phyloP scores from a whole-genome alignment of 2,797 vertebrate species.

The Nannoperca obscura region DNA sequence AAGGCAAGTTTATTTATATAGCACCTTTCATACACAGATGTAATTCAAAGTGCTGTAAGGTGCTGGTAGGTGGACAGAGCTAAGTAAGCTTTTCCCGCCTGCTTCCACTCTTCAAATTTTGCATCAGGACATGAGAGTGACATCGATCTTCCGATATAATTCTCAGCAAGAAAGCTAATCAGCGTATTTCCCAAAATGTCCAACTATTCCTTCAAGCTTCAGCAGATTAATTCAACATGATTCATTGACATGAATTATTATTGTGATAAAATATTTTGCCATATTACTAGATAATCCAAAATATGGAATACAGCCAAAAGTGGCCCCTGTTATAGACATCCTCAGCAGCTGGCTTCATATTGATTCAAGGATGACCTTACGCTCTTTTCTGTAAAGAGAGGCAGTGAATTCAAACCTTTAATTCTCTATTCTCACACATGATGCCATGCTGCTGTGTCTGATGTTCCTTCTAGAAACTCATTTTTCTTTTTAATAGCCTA shows the following conservation, averaged over 20 bases:
- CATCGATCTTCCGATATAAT: neutral
- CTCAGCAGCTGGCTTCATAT: neutral
- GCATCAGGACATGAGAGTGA: no score
- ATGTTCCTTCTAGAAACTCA: conserved; percentile 6
- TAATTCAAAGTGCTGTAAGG: no score
- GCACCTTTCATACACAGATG: no score
- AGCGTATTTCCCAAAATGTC: neutral
- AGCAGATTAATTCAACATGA: neutral
- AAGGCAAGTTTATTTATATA: no score
- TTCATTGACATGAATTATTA: neutral
- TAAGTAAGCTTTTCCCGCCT: no score
- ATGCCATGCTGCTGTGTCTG: conserved; percentile 31
- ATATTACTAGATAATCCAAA: neutral
- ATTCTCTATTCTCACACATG: conserved; percentile 16
- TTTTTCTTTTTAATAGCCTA: conserved; percentile 32
- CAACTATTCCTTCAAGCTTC: neutral
- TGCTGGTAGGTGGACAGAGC: no score
- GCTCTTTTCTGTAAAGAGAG: neutral
- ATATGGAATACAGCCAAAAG: neutral
- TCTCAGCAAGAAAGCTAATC: neutral
- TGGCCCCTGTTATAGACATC: neutral
- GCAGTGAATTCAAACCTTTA: conserved; percentile 17
- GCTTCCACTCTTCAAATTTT: no score
- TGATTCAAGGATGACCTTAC: neutral
- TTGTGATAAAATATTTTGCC: neutral